A percentile compares a stretch with the other conserved stretches of the same genome.
Evolutionary conservation across 2,888 invertebrate genomes (phyloP).

Genomic region (Acronicta leporina): DNA sequence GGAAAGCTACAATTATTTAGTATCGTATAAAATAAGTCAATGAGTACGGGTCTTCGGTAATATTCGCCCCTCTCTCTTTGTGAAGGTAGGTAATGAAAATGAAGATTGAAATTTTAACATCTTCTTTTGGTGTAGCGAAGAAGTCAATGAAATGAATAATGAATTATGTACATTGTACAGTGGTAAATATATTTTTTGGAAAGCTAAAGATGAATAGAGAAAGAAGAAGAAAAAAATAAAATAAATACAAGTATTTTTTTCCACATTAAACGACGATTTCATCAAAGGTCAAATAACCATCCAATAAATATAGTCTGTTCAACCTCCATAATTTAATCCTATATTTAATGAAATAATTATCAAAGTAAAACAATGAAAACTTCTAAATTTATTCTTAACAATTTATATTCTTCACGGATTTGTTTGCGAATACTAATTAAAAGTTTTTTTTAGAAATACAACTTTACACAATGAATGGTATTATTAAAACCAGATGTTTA

Average conservation of each 20-base stretch:
- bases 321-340: conserved; percentile 4
- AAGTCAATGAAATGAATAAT: conserved; percentile 36
- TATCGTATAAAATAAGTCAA: conserved; percentile 55
- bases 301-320: conserved; percentile 1
- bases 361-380: conserved; percentile 29
- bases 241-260: too few relatives aligned
- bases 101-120: conserved; percentile 59
- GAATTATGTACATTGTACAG: conserved; percentile 43
- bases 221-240: too few relatives aligned
- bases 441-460: conserved; percentile 50
- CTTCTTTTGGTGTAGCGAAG: conserved; percentile 42
- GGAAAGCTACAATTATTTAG: conserved; percentile 37
- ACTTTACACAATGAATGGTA: conserved; percentile 17
- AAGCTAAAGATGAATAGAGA: too few relatives aligned
- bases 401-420: conserved; percentile 38
- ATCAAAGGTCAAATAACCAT: neutral
- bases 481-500: neutral
- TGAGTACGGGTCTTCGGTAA: conserved; percentile 54
- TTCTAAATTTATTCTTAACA: conserved; percentile 53
- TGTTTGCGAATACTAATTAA: conserved; percentile 41
- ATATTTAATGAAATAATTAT: conserved; percentile 28
- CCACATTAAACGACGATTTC: neutral
- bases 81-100: conserved; percentile 56
- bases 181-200: neutral
- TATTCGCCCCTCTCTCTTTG: conserved; percentile 52